A percentile compares a stretch with the other conserved stretches of the same genome.
Evolutionary conservation across 2,888 invertebrate species (phyloP).

Genomic region (Listrodromus nycthemerus): DNA sequence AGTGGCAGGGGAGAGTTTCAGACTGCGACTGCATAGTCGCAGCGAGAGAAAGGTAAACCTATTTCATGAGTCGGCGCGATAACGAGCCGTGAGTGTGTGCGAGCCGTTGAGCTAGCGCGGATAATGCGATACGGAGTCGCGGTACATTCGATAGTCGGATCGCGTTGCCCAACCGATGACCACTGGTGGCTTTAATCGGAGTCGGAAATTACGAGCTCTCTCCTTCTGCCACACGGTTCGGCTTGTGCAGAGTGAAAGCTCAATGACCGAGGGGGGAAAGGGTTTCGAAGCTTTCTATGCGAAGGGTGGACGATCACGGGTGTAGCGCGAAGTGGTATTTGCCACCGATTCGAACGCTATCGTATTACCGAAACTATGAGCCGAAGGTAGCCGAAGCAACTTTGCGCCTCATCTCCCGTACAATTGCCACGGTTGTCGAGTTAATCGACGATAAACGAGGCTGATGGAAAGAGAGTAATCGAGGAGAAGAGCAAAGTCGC

Average conservation of each 20-base stretch:
- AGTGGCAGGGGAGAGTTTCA: neutral
- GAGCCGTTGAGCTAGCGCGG: slow-evolving; percentile 34
- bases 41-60: slow-evolving; percentile 61
- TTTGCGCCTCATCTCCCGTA: neutral
- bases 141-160: slow-evolving; percentile 50
- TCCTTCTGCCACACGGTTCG: slow-evolving; percentile 21
- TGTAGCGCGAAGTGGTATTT: neutral
- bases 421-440: neutral
- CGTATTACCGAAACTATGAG: slow-evolving; percentile 9
- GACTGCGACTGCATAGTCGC: slow-evolving; percentile 9
- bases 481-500: slow-evolving; percentile 49
- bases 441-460: no score
- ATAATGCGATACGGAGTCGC: slow-evolving; percentile 49
- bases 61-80: slow-evolving; percentile 61
- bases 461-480: neutral
- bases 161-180: slow-evolving; percentile 30
- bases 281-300: neutral
- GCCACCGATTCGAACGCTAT: neutral
- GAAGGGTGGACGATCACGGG: neutral
- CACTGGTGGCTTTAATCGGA: slow-evolving; percentile 66
- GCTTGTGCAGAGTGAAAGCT: neutral
- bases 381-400: neutral
- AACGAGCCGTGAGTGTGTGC: slow-evolving; percentile 52
- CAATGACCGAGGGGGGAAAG: neutral
- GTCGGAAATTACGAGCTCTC: slow-evolving; percentile 67